Evolutionary conservation across 1,140 invertebrate species (phyloP).

Genomic region (Drosophila pruinosa): DNA sequence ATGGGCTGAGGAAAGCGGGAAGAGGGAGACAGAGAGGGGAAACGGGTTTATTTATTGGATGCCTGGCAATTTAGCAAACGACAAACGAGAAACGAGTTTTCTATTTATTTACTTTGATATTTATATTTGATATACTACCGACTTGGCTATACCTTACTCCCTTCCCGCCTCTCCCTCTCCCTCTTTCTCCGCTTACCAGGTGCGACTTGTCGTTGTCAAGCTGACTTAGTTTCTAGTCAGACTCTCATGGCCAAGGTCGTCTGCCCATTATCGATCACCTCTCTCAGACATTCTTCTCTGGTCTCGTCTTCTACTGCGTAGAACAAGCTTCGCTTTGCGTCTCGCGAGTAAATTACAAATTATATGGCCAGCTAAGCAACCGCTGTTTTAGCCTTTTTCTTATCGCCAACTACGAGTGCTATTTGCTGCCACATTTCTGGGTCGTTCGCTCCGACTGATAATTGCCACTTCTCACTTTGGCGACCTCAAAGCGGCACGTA

Average conservation of each 20-base stretch:
- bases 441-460: neutral
- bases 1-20: too few species aligned
- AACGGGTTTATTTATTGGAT: constrained; percentile 17
- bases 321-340: too few species aligned
- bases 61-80: constrained; percentile 14
- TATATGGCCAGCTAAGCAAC: neutral
- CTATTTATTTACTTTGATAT: constrained; percentile 37
- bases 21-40: neutral
- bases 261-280: constrained; percentile 37
- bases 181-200: constrained; percentile 2
- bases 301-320: constrained; percentile 4
- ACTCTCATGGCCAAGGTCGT: constrained; percentile 73
- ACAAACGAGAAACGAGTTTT: constrained; percentile 37
- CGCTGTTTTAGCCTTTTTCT: neutral
- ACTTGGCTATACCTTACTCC: neutral
- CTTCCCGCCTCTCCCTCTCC: neutral
- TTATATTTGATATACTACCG: constrained; percentile 11
- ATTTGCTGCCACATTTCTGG: neutral
- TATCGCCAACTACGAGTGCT: neutral
- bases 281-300: constrained; percentile 4
- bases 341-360: neutral
- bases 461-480: neutral
- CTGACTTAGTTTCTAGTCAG: constrained; percentile 49
- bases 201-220: constrained; percentile 13
- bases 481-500: neutral